phyloP scores from a whole-genome alignment of 1,140 invertebrate genomes.

The Neotoxoptera formosana region DNA sequence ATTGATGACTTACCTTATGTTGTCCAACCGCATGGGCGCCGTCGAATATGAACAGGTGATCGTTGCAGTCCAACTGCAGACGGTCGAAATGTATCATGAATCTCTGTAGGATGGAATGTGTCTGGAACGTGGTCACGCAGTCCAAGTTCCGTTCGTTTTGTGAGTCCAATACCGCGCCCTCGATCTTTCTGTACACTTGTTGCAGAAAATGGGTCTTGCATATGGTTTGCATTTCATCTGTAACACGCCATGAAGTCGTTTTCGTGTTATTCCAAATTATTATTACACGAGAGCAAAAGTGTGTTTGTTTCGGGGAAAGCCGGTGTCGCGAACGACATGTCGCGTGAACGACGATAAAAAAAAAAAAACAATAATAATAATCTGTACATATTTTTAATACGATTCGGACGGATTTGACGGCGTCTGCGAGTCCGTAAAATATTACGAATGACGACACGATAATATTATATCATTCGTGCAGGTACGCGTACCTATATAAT shows the following conservation, averaged over 20 bases:
- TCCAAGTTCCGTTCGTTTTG: constrained; percentile 88
- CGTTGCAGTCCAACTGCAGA: constrained; percentile 87
- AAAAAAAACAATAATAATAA: no score
- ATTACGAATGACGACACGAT: neutral
- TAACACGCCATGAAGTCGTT: constrained; percentile 62
- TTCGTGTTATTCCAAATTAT: neutral
- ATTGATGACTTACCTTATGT: constrained; percentile 80
- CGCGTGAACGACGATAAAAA: neutral
- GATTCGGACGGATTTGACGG: neutral
- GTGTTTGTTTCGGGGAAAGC: neutral
- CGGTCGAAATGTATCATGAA: constrained; percentile 91
- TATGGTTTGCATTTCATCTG: constrained; percentile 84
- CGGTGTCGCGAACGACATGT: neutral
- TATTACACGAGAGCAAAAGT: no score
- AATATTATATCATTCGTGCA: no score
- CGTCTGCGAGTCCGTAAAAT: neutral
- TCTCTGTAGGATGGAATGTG: constrained; percentile 88
- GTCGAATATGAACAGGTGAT: constrained; percentile 91
- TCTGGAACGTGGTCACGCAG: constrained; percentile 91
- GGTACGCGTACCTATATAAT: no score
- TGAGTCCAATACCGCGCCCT: constrained; percentile 86
- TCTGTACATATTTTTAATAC: no score
- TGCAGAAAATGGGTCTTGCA: constrained; percentile 88
- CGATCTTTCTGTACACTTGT: constrained; percentile 86
- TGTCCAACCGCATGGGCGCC: constrained; percentile 86